A percentile compares a stretch with the other conserved stretches of the same genome.
These are phyloP conservation scores for Diglossa brunneiventris DNA, from an alignment of 2,113 vertebrate genomes.

Conservation along the genomic window DNA sequence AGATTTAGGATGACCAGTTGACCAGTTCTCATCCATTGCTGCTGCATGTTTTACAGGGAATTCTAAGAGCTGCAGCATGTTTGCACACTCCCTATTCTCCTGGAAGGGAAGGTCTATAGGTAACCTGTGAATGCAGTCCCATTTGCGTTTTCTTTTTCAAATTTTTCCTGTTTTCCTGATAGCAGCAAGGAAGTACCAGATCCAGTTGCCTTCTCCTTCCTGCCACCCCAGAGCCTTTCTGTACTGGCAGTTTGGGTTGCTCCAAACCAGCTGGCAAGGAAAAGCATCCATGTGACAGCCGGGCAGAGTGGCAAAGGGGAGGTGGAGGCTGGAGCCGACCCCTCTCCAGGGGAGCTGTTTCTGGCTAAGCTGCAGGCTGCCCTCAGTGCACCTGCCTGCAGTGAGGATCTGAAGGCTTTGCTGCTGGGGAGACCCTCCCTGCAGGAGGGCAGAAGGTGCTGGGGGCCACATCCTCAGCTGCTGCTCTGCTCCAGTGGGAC, in stretches of 20 bases:
- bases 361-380: neutral
- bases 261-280: neutral
- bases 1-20: neutral
- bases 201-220: neutral
- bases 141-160: neutral
- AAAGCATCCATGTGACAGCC: neutral
- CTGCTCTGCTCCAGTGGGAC: neutral
- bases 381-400: neutral
- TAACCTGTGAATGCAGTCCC: neutral
- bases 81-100: neutral
- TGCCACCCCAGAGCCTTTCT: accelerated
- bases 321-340: neutral
- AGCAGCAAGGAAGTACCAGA: neutral
- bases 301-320: neutral
- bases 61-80: accelerated
- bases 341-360: neutral
- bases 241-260: neutral
- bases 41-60: neutral
- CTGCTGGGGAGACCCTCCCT: neutral
- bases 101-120: neutral
- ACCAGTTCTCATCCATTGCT: neutral
- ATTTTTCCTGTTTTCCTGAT: neutral
- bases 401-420: accelerated
- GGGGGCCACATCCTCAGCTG: neutral
- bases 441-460: accelerated